Evolutionary conservation across 2,113 vertebrate species (phyloP).

Genomic region (Phocoena sinus): DNA sequence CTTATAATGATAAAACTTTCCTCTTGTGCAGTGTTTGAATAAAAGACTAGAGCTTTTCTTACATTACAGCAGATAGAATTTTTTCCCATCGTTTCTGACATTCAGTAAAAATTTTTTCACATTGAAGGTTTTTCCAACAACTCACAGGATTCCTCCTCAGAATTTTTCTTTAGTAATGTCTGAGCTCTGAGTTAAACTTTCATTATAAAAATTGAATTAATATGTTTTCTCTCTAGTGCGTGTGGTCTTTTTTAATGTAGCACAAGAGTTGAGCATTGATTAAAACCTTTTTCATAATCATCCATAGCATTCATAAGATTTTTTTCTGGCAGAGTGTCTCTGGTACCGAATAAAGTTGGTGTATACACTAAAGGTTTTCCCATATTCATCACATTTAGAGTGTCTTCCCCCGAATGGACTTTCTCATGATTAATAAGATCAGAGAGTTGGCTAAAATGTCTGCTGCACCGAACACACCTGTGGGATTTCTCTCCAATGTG

Average conservation of each 20-base stretch:
- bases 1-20: background rate
- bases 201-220: background rate
- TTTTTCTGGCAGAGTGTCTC: conserved; percentile 75
- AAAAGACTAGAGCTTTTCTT: conserved; percentile 12
- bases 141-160: background rate
- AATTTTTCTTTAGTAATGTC: conserved; percentile 21
- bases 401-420: conserved; percentile 34
- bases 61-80: background rate
- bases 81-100: conserved; percentile 3
- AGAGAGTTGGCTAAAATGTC: conserved; percentile 52
- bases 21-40: background rate
- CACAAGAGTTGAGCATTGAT: background rate
- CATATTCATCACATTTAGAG: conserved; percentile 74
- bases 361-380: conserved; percentile 75
- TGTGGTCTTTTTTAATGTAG: conserved; percentile 2
- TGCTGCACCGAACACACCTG: conserved; percentile 24
- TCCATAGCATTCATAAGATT: conserved; percentile 40
- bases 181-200: conserved; percentile 10
- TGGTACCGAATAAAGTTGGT: conserved; percentile 57
- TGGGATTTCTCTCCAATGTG: conserved; percentile 61
- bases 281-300: conserved; percentile 53
- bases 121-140: background rate
- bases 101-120: background rate
- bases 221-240: conserved; percentile 3
- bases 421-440: conserved; percentile 46